phyloP scores from a whole-genome alignment of 2,113 vertebrate species.

The Ondatra zibethicus region DNA sequence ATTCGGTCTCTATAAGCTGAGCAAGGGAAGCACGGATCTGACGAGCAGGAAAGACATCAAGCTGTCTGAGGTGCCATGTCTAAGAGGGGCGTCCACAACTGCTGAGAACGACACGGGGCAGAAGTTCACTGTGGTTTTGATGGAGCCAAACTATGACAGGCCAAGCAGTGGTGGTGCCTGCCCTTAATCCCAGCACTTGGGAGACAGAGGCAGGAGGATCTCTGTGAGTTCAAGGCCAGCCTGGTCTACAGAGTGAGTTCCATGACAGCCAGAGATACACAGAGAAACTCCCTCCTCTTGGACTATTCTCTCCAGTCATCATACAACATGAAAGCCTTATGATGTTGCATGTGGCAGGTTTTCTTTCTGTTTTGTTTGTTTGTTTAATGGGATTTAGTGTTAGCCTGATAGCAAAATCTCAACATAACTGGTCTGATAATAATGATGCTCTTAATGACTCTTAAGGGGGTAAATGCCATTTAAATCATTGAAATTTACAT shows the following conservation, averaged over 20 bases:
- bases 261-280: no score
- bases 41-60: neutral
- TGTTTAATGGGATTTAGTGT: neutral
- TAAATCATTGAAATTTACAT: slow-evolving; percentile 9
- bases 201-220: no score
- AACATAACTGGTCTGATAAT: neutral
- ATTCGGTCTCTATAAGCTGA: neutral
- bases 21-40: neutral
- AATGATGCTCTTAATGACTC: neutral
- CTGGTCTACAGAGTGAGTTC: no score
- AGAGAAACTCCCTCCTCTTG: no score
- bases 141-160: neutral
- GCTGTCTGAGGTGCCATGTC: neutral
- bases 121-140: neutral
- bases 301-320: neutral
- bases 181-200: no score
- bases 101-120: neutral
- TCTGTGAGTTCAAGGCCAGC: no score
- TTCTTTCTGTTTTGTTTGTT: neutral
- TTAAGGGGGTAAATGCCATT: neutral
- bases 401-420: neutral
- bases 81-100: neutral
- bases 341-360: neutral
- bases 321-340: neutral
- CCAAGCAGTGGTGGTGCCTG: no score